Evolutionary conservation across 2,888 invertebrate genomes (phyloP), one percentile per base, ranked within the genome.

Genomic region (Linnaemya tessellans): DNA sequence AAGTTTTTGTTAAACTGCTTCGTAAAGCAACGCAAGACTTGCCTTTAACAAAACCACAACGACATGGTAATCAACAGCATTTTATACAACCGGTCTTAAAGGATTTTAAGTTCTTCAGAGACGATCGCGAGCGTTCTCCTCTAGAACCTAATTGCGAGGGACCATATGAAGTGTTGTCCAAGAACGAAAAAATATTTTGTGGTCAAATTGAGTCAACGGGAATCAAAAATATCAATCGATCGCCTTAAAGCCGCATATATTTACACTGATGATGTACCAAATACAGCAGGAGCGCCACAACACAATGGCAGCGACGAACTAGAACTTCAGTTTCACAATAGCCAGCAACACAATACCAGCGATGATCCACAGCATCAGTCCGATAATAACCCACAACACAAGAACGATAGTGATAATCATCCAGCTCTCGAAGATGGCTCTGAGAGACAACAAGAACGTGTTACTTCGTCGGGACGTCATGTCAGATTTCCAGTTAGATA

Each of bases 161-260:
- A n/a, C n/a, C n/a, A n/a, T n/a, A 65, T 25, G 65, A 41, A 18
- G 65, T 65, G 1, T 25, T 65, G 15, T 46, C 25, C n/a, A 65
- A 30, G n/a, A 22, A 25, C 15, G 25, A 46, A 25, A 65, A n/a
- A 65, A 65, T 49, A 65, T 65, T 68, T 68, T 20, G 8, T 35
- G 15, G 13, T 68, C 18, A 13, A n/a, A 54, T 18, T 68, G 7
- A 3, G 51, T 11, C 51, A 54, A 4, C 20, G 68, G 30, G 35
- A 68, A 54, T 11, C 68, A 7, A 49, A 65, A 46, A 49, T 65
- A 46, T 65, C 65, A 3, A 20, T 62, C 25, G 65, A 65, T 46
- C 13, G 68, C 3, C 51, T 68, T 35, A 51, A 68, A 20, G 68
- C 68, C 13, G 68, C 49, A 13, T 35, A 9, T 11, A 20, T 38